A percentile compares a stretch with the other conserved stretches of the same genome.
These are phyloP conservation scores for Hymenopus coronatus DNA, from an alignment of 2,888 invertebrate species.

Conservation along the genomic window DNA sequence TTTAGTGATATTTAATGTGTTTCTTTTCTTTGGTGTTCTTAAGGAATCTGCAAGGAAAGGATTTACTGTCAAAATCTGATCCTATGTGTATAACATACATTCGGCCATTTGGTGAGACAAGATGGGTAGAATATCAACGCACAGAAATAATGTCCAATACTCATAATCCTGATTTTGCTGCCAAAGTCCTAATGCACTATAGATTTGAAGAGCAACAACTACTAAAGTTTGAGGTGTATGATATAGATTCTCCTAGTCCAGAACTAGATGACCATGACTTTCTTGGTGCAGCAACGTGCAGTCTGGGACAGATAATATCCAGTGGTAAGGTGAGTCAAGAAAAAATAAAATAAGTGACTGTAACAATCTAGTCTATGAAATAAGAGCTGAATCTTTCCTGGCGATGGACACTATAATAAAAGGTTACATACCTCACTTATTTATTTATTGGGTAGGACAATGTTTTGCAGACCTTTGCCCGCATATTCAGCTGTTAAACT, in stretches of 20 bases:
- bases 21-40: conserved; percentile 38
- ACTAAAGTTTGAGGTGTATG: conserved; percentile 51
- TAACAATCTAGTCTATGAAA: neutral
- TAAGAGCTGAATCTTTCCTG: no score
- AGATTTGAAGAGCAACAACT: conserved; percentile 57
- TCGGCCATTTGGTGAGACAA: conserved; percentile 44
- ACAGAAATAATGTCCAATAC: conserved; percentile 50
- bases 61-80: conserved; percentile 55
- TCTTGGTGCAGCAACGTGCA: conserved; percentile 53
- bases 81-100: conserved; percentile 51
- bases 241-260: conserved; percentile 44
- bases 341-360: neutral
- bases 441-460: no score
- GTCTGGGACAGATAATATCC: conserved; percentile 51
- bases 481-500: no score
- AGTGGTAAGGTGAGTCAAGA: conserved; percentile 32
- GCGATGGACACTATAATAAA: no score
- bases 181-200: conserved; percentile 53
- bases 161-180: conserved; percentile 53
- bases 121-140: conserved; percentile 46
- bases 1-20: neutral
- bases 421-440: no score
- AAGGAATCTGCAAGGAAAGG: conserved; percentile 46
- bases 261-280: conserved; percentile 47
- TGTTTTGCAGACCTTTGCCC: no score